These are phyloP conservation scores for Adoxophyes honmai DNA, from an alignment of 1,140 invertebrate species.

Conservation along the genomic window DNA sequence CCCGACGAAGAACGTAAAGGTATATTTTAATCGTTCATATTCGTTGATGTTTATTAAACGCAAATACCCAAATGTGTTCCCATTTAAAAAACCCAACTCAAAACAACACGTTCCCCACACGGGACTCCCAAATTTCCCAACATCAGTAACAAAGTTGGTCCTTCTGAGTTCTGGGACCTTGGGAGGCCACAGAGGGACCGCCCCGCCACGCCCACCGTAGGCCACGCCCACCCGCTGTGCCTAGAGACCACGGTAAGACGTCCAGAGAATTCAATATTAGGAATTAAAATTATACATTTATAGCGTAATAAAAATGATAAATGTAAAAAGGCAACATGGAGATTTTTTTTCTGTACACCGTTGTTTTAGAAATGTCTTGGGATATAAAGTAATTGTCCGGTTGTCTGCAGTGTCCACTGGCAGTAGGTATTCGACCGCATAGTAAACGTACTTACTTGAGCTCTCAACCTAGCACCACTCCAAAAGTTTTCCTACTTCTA, in stretches of 20 bases:
- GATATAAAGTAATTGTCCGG: too few species aligned
- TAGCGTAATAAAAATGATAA: background rate
- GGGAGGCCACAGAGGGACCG: conserved; percentile 58
- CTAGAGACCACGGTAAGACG: conserved; percentile 43
- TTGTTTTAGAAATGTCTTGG: too few species aligned
- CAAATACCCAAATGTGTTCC: too few species aligned
- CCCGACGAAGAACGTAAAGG: too few species aligned
- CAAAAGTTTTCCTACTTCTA: too few species aligned
- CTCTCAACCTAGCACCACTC: too few species aligned
- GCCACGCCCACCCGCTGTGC: conserved; percentile 51
- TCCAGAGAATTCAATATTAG: conserved; percentile 4
- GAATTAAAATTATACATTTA: conserved; percentile 1
- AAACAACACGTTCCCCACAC: background rate
- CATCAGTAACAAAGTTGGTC: conserved; percentile 39
- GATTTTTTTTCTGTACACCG: too few species aligned
- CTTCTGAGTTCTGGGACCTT: conserved; percentile 47
- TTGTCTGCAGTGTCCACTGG: too few species aligned
- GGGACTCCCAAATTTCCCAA: conserved; percentile 7
- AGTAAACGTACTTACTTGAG: too few species aligned
- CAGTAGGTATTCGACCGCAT: too few species aligned
- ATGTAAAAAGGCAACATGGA: background rate
- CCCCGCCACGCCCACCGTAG: conserved; percentile 49
- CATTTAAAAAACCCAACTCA: background rate
- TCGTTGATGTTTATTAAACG: too few species aligned
- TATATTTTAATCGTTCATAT: too few species aligned